These are phyloP conservation scores for crab-eating macaque (Macaca fascicularis) DNA, from an alignment of 2,113 vertebrate species.

Conservation along the genomic window DNA sequence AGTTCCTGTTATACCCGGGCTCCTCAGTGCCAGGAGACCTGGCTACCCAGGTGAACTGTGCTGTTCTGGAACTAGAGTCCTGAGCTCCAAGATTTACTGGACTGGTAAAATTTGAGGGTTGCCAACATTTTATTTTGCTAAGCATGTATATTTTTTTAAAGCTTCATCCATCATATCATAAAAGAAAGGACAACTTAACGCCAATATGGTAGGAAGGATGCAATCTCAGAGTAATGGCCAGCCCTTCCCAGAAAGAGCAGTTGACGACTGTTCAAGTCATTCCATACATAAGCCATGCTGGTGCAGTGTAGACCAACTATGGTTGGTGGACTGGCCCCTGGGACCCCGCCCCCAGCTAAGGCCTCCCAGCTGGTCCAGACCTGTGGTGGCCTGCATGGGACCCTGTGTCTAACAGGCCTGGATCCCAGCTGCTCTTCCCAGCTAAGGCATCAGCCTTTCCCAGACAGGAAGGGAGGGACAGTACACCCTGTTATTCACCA, in stretches of 20 bases:
- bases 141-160: conserved; percentile 55
- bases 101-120: conserved; percentile 10
- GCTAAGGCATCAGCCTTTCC: neutral
- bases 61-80: neutral
- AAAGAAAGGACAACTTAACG: conserved; percentile 46
- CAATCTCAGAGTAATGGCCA: neutral
- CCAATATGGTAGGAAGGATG: conserved; percentile 47
- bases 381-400: accelerated
- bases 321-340: accelerated
- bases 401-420: neutral
- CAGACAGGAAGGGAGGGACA: neutral
- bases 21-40: neutral
- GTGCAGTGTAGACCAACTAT: accelerated
- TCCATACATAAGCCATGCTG: accelerated
- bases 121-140: conserved; percentile 61
- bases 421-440: neutral
- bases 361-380: neutral
- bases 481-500: accelerated
- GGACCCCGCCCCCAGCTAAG: neutral
- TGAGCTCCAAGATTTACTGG: conserved; percentile 38
- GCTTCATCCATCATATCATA: conserved; percentile 45
- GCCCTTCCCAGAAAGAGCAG: neutral
- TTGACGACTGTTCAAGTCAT: neutral
- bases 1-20: neutral
- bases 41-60: neutral